Evolutionary conservation across 2,888 invertebrate genomes (phyloP).

Genomic region (Prenolepis imparis): DNA sequence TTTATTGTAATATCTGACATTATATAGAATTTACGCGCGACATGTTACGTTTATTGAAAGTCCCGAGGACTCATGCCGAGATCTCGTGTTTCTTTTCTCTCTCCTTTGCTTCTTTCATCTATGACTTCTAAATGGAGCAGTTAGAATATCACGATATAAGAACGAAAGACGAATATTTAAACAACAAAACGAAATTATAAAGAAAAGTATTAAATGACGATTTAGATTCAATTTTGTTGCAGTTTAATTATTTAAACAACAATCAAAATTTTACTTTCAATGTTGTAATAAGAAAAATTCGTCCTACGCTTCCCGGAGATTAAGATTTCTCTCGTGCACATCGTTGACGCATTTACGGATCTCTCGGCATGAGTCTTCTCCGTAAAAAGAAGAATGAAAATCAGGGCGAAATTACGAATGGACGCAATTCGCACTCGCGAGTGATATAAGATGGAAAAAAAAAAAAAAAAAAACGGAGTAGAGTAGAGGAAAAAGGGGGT

Average conservation of each 20-base stretch:
- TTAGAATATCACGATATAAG: background rate
- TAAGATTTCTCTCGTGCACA: slow-evolving; percentile 13
- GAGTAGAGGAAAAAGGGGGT: slow-evolving; percentile 24
- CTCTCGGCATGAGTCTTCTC: slow-evolving; percentile 76
- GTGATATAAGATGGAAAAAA: slow-evolving; percentile 61
- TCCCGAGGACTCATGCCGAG: slow-evolving; percentile 74
- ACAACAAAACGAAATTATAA: background rate
- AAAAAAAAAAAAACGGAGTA: slow-evolving; percentile 29
- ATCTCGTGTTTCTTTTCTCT: slow-evolving; percentile 58
- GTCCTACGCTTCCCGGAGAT: background rate
- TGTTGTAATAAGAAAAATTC: background rate
- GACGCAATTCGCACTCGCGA: slow-evolving; percentile 66
- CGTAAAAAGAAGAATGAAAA: slow-evolving; percentile 52
- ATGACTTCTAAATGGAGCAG: background rate
- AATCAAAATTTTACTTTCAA: background rate
- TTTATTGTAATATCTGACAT: slow-evolving; percentile 84
- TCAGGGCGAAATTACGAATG: slow-evolving; percentile 67
- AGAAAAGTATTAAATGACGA: background rate
- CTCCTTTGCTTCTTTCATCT: slow-evolving; percentile 26
- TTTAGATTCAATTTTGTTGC: slow-evolving; percentile 20
- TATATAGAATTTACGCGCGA: slow-evolving; percentile 78
- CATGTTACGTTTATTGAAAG: slow-evolving; percentile 77
- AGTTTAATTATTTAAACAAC: slow-evolving; percentile 16
- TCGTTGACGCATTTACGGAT: slow-evolving; percentile 62
- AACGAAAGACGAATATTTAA: background rate